Base-by-base conservation (phyloP, 1,140 invertebrate species). In the Caenorhabditis tropicalis region DNA sequence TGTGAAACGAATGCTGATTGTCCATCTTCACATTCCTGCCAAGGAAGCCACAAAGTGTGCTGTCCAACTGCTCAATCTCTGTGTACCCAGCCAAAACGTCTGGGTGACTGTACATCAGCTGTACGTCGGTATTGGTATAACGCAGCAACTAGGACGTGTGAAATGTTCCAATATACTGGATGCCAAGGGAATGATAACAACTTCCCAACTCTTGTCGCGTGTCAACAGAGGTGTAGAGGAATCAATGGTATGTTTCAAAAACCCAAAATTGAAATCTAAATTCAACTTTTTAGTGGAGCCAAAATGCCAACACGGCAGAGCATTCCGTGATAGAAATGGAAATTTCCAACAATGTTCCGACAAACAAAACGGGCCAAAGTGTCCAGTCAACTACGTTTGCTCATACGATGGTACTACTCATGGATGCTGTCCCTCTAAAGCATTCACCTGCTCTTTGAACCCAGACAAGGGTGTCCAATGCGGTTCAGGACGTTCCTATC, bases 61-160 rank as follows among this genome's bases (percentile, higher is more conserved):
- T 90, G 89, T 65, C 89, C 90, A 21, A 90, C 90, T 39, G 90
- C 90, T 29, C 89, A 90, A 81, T 87, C 89, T n/a, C 90, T 90
- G 49, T 90, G 89, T 70, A 90, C 89, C 0, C 89, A 90, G 51
- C 89, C 89, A n/a, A 90, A 90, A 85, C 82, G 90, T n/a, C 65
- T 90, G 19, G 89, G 89, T 10, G 89, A 90, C 60, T 90, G 89
- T 58, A 90, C 89, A 7, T 87, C 81, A 31, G 89, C 88, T 58
- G 89, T 90, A 19, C 79, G 89, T 15, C 48, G 90, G 21, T 90
- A 91, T 74, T 90, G 89, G 89, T 90, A 90, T 85, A 90, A 90
- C 79, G 86, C 89, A n/a, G 86, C 60, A 24, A 89, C 87, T 2
- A 43, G 90, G 24, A 82, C 87, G 21, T 90, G 89, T 81, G 90